Conservation (phyloP, 2,113 vertebrate species). For the Eurystomus gularis region DNA sequence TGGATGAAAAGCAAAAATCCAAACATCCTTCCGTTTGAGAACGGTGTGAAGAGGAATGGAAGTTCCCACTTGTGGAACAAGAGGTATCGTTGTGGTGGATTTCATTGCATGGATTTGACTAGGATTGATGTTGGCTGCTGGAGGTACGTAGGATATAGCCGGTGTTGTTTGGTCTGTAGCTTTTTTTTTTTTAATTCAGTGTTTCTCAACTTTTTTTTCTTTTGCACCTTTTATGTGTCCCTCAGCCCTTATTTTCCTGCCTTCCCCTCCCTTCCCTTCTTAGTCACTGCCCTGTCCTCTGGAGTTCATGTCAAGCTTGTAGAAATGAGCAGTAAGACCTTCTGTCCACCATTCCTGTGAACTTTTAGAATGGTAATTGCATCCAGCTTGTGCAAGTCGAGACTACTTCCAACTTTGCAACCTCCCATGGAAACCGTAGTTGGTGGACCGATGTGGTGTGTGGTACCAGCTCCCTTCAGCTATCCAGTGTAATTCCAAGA, state of each 20-base stretch:
- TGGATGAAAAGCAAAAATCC: conserved; percentile 35
- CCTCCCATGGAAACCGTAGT: background rate
- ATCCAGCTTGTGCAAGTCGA: background rate
- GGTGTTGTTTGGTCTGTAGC: conserved; percentile 68
- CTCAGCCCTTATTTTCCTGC: conserved; percentile 53
- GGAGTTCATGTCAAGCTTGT: background rate
- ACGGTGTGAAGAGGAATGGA: conserved; percentile 59
- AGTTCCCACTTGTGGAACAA: background rate
- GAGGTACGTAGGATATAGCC: conserved; percentile 69
- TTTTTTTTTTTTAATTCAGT: conserved; percentile 24
- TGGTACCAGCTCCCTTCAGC: background rate
- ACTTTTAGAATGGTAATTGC: background rate
- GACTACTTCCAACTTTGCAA: background rate
- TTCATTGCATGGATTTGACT: conserved; percentile 63
- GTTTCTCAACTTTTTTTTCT: conserved; percentile 12
- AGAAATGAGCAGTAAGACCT: conserved; percentile 37
- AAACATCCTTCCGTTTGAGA: background rate
- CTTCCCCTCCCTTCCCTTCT: background rate
- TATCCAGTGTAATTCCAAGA: background rate
- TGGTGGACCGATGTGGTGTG: background rate
- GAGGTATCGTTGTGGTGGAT: conserved; percentile 57
- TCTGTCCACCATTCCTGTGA: background rate
- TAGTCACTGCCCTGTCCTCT: conserved; percentile 2
- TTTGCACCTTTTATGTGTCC: conserved; percentile 20
- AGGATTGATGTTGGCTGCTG: conserved; percentile 71